Evolutionary conservation across 2,888 invertebrate genomes (phyloP).

Genomic region (Leptothorax acervorum): DNA sequence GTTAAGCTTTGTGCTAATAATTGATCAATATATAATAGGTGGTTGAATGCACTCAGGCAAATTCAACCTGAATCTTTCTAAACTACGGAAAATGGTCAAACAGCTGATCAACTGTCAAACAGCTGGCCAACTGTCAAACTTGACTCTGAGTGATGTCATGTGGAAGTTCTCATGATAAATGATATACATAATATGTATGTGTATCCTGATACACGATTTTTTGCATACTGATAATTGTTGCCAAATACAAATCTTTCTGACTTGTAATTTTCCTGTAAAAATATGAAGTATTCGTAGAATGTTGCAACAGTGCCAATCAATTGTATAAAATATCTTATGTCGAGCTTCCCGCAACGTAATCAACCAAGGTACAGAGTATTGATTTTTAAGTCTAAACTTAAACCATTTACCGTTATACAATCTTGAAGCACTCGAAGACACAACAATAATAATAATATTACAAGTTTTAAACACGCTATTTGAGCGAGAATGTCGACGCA

Average conservation of each 20-base stretch:
- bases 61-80: not conserved
- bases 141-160: not conserved
- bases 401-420: not conserved
- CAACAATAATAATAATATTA: not conserved
- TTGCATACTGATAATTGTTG: slow-evolving; percentile 88
- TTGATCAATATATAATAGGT: not conserved
- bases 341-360: not conserved
- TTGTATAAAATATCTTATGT: not conserved
- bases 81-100: not conserved
- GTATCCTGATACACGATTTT: slow-evolving; percentile 88
- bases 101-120: not conserved
- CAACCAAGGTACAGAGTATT: not conserved
- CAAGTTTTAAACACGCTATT: not conserved
- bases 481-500: slow-evolving; percentile 90
- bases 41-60: not conserved
- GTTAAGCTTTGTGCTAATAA: not conserved
- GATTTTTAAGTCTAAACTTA: not conserved
- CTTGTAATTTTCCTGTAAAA: slow-evolving; percentile 89
- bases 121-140: not conserved
- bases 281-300: slow-evolving; percentile 84
- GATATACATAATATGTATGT: not conserved
- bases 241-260: slow-evolving; percentile 89
- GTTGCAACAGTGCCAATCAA: slow-evolving; percentile 28
- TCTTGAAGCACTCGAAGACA: not conserved
- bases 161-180: not conserved